Evolutionary conservation across 2,797 vertebrate species (phyloP), one percentile per base, ranked within the genome.

Genomic region (Merluccius polli): DNA sequence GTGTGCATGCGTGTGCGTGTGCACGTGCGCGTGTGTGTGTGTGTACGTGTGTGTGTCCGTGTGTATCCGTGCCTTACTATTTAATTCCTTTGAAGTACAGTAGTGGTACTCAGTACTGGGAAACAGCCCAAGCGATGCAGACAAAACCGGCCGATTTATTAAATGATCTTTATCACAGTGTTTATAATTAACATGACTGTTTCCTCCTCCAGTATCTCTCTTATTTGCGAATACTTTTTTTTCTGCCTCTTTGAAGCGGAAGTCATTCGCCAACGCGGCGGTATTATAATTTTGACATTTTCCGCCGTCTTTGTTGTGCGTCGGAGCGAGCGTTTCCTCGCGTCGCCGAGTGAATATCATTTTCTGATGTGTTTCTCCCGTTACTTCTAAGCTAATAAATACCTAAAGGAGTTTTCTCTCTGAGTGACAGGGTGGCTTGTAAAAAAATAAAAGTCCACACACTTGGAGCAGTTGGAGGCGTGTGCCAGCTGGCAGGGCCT

Each of bases 281-380:
- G 87, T 86, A 85, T 89, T 92, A 82, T 86, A 87, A 89, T 89
- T 89, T 74, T 86, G 87, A 88, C 84, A 86, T 91, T 92, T 89
- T 81, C 75, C 3, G 74, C 68, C 65, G 71, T 15, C 63, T 81
- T 85, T 82, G 75, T 84, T 82, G 80, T 74, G 11, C 77, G 75
- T 77, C 76, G 79, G 79, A 81, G 80, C 48, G 63, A 81, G 72
- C 41, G 73, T 73, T 78, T 29, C 27, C 27, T 13, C 63, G 63
- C n/a, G n/a, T 27, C 24, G 24, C 8, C 24, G 63, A 80, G 74
- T 79, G 79, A 79, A 21, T 31, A 83, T 81, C 73, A 76, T 48
- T 80, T 85, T 67, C 75, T 71, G 6, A 18, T 71, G 71, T 76
- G 78, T n/a, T 72, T 74, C 68, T 44, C 6, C 35, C 77, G 77